A percentile compares a stretch with the other conserved stretches of the same genome.
phyloP scores from a whole-genome alignment of 2,113 vertebrate species.

The Agapornis roseicollis region DNA sequence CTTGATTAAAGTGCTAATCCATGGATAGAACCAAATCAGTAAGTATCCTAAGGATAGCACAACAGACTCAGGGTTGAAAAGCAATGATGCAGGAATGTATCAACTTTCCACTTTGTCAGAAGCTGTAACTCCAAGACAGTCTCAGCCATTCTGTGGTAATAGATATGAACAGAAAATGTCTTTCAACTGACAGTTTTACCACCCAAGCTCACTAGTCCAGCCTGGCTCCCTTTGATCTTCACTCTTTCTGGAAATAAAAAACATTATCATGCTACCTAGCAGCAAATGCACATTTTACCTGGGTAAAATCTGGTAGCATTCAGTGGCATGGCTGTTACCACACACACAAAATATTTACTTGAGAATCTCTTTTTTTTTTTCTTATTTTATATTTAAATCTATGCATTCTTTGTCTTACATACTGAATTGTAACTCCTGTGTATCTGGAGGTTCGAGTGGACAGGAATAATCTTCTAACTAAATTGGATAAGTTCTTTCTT shows the following conservation, averaged over 20 bases:
- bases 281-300: background rate
- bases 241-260: slow-evolving; percentile 18
- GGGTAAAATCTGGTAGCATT: background rate
- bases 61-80: fast-evolving
- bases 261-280: background rate
- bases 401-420: background rate
- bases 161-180: background rate
- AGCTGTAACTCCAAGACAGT: background rate
- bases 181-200: slow-evolving; percentile 14
- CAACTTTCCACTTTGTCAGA: background rate
- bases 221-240: background rate
- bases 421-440: background rate
- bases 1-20: background rate
- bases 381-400: background rate
- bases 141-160: background rate
- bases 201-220: background rate
- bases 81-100: background rate
- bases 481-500: background rate
- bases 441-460: background rate
- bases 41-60: background rate
- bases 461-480: background rate
- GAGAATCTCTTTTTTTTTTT: background rate
- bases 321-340: background rate
- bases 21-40: background rate
- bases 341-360: background rate